Base-by-base conservation (phyloP, 2,888 invertebrate species). In the Axea sp. region DNA sequence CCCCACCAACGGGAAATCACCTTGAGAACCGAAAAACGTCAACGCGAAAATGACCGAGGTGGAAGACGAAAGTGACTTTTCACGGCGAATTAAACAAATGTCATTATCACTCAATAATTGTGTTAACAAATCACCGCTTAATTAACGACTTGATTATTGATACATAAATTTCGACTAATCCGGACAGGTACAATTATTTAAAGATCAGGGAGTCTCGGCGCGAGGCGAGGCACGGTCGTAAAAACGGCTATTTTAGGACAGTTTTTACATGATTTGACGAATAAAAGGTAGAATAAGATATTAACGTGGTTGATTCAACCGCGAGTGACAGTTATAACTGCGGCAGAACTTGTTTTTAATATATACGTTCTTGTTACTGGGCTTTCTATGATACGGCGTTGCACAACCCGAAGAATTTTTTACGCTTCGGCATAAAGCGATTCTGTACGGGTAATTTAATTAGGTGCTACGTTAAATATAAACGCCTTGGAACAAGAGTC, bases 251-350 rank as follows among this genome's bases (percentile, higher is more conserved):
- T 45, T 45, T 51, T 22, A 35, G 9, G 7, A 12, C 28, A 15
- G 14, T 37, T 30, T 28, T 30, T 9, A 12, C 26, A 12, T 17
- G 43, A 43, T 47, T 65, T 37, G 31, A 47, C 30, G 47, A 47
- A 37, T 26, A 55, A 45, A 65, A 37, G 22, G 12, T 15, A 12
- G 43, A 65, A 47, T 65, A 37, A 65, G 65, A 65, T 65, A 65
- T 55, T 55, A 65, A 55, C 55, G 37, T 45, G 15, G 55, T 39
- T 33, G 47, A 30, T 37, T 30, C 55, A 55, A 65, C 37, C 19
- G 17, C 65, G 47, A 47, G 53, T 55, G 65, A 65, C 65, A 65
- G 65, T 55, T 65, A 37, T 65, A 55, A 65, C 47, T 45, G 55
- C 5, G 37, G 15, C 31, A 26, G 55, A 55, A 65, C 55, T 65